phyloP scores from a whole-genome alignment of 2,888 invertebrate genomes.

The Eupeodes luniger region DNA sequence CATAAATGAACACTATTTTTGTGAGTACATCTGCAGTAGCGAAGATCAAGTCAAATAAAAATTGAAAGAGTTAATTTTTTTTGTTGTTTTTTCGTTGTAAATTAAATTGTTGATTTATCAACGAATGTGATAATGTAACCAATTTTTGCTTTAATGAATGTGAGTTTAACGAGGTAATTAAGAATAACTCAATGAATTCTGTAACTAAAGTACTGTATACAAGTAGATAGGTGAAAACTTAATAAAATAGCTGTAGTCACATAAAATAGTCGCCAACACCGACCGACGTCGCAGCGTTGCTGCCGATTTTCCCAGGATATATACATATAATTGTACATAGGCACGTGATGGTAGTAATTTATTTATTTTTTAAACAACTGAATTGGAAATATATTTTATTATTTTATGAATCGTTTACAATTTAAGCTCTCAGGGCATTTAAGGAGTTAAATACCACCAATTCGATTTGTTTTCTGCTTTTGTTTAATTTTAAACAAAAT shows the following conservation, averaged over 20 bases:
- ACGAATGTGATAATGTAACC: conserved; percentile 73
- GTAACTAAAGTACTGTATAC: conserved; percentile 33
- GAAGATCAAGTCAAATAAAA: neutral
- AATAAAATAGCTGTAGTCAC: too few species aligned
- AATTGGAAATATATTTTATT: conserved; percentile 28
- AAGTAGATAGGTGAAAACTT: conserved; percentile 30
- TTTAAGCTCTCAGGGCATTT: neutral
- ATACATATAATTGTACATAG: too few species aligned
- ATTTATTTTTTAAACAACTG: conserved; percentile 16
- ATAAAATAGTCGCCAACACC: too few species aligned
- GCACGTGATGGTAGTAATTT: conserved; percentile 5
- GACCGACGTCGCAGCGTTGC: too few species aligned
- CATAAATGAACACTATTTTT: too few species aligned
- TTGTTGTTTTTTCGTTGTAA: conserved; percentile 31
- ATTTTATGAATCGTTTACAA: neutral
- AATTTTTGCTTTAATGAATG: conserved; percentile 55
- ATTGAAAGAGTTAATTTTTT: neutral
- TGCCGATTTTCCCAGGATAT: conserved; percentile 8
- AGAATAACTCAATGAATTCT: conserved; percentile 49
- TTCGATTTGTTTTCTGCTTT: neutral
- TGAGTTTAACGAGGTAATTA: conserved; percentile 68
- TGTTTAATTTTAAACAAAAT: neutral
- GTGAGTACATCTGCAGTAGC: neutral
- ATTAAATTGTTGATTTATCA: conserved; percentile 73
- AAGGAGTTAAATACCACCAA: neutral